These are phyloP conservation scores for Cryptus viduatorius DNA, from an alignment of 2,888 invertebrate species.

Conservation along the genomic window DNA sequence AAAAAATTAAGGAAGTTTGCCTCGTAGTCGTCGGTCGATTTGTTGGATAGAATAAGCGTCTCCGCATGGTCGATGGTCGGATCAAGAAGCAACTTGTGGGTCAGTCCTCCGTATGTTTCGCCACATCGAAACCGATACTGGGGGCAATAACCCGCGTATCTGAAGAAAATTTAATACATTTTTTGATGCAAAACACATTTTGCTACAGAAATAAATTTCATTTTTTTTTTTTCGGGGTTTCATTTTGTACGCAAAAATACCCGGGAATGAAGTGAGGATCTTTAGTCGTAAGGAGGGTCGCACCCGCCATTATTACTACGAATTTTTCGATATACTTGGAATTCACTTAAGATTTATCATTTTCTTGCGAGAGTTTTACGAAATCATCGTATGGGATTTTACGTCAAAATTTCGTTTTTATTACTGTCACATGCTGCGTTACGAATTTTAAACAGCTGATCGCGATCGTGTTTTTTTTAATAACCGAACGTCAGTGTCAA, in stretches of 20 bases:
- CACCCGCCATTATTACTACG: slow-evolving; percentile 71
- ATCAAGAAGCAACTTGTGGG: slow-evolving; percentile 90
- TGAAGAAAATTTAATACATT: slow-evolving; percentile 78
- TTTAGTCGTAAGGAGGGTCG: slow-evolving; percentile 85
- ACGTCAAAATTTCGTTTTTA: slow-evolving; percentile 47
- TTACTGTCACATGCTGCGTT: slow-evolving; percentile 27
- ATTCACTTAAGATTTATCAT: slow-evolving; percentile 56
- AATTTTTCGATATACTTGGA: slow-evolving; percentile 37
- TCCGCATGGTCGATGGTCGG: slow-evolving; percentile 91
- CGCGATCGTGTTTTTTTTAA: neutral
- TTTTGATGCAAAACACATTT: neutral
- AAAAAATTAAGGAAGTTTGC: slow-evolving; percentile 81
- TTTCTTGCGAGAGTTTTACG: slow-evolving; percentile 19
- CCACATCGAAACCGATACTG: slow-evolving; percentile 91
- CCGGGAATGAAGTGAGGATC: slow-evolving; percentile 92
- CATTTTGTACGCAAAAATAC: slow-evolving; percentile 83
- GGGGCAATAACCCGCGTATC: slow-evolving; percentile 92
- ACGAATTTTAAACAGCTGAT: slow-evolving; percentile 57
- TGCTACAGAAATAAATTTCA: slow-evolving; percentile 15
- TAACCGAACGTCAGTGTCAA: neutral
- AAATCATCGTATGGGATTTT: slow-evolving; percentile 28
- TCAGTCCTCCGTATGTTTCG: slow-evolving; percentile 91
- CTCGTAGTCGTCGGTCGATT: slow-evolving; percentile 88
- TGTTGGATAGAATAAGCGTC: slow-evolving; percentile 89
- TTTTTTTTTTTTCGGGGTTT: slow-evolving; percentile 50